These are phyloP conservation scores for Xenops minutus DNA, from an alignment of 2,797 vertebrate species.

Conservation along the genomic window DNA sequence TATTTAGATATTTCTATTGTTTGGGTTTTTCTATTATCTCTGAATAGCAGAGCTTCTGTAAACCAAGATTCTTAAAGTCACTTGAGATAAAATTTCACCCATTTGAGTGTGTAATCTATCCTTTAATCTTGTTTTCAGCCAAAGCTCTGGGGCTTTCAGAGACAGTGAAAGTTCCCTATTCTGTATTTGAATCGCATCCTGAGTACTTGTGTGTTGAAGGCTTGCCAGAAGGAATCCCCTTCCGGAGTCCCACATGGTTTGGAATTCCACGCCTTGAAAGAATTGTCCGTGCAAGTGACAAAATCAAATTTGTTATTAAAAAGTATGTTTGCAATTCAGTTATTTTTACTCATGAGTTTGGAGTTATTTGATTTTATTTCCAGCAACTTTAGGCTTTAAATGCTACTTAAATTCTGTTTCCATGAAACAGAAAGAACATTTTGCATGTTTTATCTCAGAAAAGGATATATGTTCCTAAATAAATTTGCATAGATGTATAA, in stretches of 20 bases:
- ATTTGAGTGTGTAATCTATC: not conserved
- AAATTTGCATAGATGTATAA: not conserved
- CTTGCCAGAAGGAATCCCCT: slow-evolving; percentile 81
- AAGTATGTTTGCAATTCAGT: slow-evolving; percentile 68
- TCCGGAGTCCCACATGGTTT: slow-evolving; percentile 83
- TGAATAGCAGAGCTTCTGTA: not conserved
- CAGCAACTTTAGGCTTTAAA: not conserved
- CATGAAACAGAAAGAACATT: not conserved
- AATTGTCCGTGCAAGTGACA: slow-evolving; percentile 75
- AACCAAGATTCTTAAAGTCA: not conserved
- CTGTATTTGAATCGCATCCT: slow-evolving; percentile 76
- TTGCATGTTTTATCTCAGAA: not conserved
- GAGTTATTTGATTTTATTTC: not conserved
- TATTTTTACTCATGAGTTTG: not conserved
- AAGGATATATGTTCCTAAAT: not conserved
- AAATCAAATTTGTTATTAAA: slow-evolving; percentile 80
- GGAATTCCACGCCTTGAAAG: slow-evolving; percentile 82
- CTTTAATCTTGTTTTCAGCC: slow-evolving; percentile 57
- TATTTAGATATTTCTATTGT: not conserved
- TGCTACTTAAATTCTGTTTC: not conserved
- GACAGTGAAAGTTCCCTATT: slow-evolving; percentile 78
- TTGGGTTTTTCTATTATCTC: not conserved
- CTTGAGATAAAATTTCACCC: not conserved
- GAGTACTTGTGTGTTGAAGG: slow-evolving; percentile 76
- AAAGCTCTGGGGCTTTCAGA: slow-evolving; percentile 78